phyloP scores from a whole-genome alignment of 2,797 vertebrate species.

The Percopsis omiscomaycus region DNA sequence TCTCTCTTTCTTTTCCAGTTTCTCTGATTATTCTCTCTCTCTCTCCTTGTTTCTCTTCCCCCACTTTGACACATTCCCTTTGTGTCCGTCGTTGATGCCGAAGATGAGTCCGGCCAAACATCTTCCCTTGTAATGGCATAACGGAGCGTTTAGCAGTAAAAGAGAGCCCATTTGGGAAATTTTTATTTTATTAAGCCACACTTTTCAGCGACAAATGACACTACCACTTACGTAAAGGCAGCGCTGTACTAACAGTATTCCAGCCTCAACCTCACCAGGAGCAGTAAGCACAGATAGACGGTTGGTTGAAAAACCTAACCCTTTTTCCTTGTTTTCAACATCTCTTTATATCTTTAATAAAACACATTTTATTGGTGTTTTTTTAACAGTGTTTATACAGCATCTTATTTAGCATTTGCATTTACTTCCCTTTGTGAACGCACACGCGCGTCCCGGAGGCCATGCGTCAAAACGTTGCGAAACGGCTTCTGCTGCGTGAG shows the following conservation, averaged over 20 bases:
- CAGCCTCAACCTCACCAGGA: no score
- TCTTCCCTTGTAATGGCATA: slow-evolving; percentile 23
- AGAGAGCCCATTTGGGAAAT: slow-evolving; percentile 15
- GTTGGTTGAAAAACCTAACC: no score
- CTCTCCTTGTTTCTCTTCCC: neutral
- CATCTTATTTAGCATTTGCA: no score
- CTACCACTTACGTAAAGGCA: slow-evolving; percentile 1
- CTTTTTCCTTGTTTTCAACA: no score
- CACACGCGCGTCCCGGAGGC: no score
- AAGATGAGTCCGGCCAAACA: slow-evolving; percentile 26
- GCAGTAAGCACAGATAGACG: no score
- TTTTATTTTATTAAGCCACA: neutral
- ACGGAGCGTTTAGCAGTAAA: slow-evolving; percentile 6
- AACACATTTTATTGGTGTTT: no score
- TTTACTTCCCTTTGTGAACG: no score
- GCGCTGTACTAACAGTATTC: neutral
- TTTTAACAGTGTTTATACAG: no score
- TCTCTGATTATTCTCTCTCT: neutral
- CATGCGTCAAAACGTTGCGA: no score
- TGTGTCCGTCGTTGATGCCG: neutral
- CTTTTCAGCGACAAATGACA: neutral
- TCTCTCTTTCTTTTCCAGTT: neutral
- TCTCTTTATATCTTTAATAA: no score
- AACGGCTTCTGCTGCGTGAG: slow-evolving; percentile 25
- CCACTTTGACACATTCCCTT: neutral